Evolutionary conservation across 2,797 vertebrate species (phyloP), one percentile per base, ranked within the genome.

Genomic region (Clamator glandarius): DNA sequence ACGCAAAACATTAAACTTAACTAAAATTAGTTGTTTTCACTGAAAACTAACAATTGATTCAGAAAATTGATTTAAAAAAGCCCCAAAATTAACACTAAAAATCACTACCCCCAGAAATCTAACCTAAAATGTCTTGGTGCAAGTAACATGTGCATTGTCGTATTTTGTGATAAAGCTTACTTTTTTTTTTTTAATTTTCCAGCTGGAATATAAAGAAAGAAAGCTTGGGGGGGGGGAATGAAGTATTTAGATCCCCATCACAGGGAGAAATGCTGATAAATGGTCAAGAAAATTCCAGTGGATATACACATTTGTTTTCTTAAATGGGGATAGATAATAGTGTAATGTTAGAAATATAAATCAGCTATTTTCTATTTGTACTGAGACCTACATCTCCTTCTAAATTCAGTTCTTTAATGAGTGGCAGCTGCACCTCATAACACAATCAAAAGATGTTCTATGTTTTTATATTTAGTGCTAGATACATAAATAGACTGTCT

Each of bases 271-370:
- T 63, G 54, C 62, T 92, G 91, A 90, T 66, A 93, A 92, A 87
- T 90, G 46, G 36, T 87, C 84, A 62, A 94, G 72, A 90, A 91
- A 95, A 96, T 86, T 88, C 72, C 76, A 93, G 36, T 87, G 70
- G 50, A 86, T 62, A 18, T 51, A 20, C 79, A 33, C 90, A 83
- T 94, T 85, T 95, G 72, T 92, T 96, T 96, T 87, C 78, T 93
- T 90, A 84, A 95, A 46, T 1, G 0, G 31, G 51, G 73, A 57
- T 61, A 86, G 83, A 89, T 87, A 90, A 92, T 86, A 78, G 88
- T 51, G 62, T 84, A 94, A 96, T 59, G 67, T 80, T 90, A 91
- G 81, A 87, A 81, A 90, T 29, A 41, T n/a, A 69, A 93, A 86
- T 50, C 33, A 15, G 6, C 67, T 89, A 64, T 88, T 88, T 96